Base-by-base conservation (phyloP, 2,888 invertebrate genomes). In the Metalampra italica region DNA sequence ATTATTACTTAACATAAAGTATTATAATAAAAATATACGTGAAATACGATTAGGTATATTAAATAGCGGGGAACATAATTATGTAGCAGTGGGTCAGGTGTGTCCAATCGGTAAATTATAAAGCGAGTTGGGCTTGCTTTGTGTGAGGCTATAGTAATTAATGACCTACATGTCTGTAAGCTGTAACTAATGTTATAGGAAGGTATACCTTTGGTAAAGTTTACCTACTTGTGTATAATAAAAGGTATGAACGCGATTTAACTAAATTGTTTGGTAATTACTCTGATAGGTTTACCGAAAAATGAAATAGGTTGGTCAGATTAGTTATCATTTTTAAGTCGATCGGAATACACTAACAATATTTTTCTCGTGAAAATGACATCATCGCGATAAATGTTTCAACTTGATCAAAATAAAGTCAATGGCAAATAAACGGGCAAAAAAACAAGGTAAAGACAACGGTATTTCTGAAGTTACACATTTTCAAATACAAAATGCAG, bases 41-140 rank as follows among this genome's bases (percentile, higher is more conserved):
- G 46, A 50, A 52, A 59, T 55, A 64, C 44, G 51, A 55, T 56
- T 51, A 61, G n/a, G 60, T 52, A 52, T 56, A 54, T 58, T 30
- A 30, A n/a, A 66, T 52, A 62, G 52, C 54, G 44, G 57, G 51
- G 46, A 53, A 48, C 54, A 56, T 63, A 64, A 68, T 63, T 59
- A 64, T 50, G 48, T 46, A 52, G 48, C 46, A 52, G 38, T 36
- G 47, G 53, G 64, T 64, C 62, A 67, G 60, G 68, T 64, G 69
- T 62, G 64, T 54, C 69, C 62, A 66, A 73, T 73, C 67, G 60
- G 57, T 59, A 56, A 62, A 62, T 55, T 55, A 57, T 67, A 59
- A 64, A 56, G 54, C 53, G 59, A 59, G 63, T 59, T 61, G 61
- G 62, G 54, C 38, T 51, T 52, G 53, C 43, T 22, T 22, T 22